Percentiles rank a stretch among this genome's conserved stretches.
Evolutionary conservation across 2,888 invertebrate species (phyloP).

Genomic region (Metacarcinus magister): DNA sequence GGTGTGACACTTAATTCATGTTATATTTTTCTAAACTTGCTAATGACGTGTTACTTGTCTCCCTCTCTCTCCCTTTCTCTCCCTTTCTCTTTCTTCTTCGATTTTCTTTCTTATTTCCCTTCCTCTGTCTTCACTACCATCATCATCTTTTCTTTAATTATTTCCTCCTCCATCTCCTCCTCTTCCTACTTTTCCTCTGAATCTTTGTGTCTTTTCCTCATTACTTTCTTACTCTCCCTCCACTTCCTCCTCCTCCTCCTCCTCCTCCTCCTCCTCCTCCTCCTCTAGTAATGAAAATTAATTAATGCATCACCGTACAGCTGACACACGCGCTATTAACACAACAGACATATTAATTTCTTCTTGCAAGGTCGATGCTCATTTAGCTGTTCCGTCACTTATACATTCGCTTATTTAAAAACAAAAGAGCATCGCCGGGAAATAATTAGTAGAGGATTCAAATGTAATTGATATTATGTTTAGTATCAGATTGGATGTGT

Average conservation of each 20-base stretch:
- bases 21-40: slow-evolving; percentile 52
- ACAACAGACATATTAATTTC: slow-evolving; percentile 14
- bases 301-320: not conserved
- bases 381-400: not conserved
- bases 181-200: not conserved
- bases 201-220: not conserved
- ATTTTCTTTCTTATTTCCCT: too few relatives aligned
- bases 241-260: not conserved
- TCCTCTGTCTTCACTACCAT: too few relatives aligned
- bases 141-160: not conserved
- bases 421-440: not conserved
- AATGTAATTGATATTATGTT: not conserved
- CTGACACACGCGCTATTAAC: not conserved
- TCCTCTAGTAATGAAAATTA: not conserved
- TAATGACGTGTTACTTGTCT: slow-evolving; percentile 45
- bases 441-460: not conserved
- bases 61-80: slow-evolving; percentile 11
- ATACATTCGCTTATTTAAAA: not conserved
- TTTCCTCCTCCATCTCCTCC: not conserved
- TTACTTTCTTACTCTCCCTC: not conserved
- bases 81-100: not conserved
- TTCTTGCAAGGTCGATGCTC: slow-evolving; percentile 18
- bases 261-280: not conserved
- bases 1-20: slow-evolving; percentile 55
- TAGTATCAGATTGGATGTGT: too few relatives aligned